Evolutionary conservation across 2,113 vertebrate species (phyloP), one percentile per base, ranked within the genome.

Genomic region (Sphaerodactylus townsendi): DNA sequence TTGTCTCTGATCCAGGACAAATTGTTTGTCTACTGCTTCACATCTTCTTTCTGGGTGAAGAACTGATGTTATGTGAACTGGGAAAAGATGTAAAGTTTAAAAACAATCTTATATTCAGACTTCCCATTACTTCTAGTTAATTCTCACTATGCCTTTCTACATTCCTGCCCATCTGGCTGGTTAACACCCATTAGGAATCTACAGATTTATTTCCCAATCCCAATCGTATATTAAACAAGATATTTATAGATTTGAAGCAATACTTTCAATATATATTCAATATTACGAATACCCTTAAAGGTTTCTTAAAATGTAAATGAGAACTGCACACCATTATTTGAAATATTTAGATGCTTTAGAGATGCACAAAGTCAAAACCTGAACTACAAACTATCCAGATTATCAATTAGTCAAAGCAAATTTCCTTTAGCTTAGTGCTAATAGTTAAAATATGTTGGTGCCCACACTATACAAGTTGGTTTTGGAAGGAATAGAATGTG

Each of bases 71-170:
- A 30, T 79, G n/a, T 85, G 56, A 72, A 79, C 76, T 64, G 33
- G 76, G 5, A 71, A 64, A 85, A 85, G 68, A 59, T 62, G 17
- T 41, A 62, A 62, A 62, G 59, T 62, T 62, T 62, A 62, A 77
- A 77, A 59, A 77, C 75, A 77, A 62, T 23, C 75, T 78, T 79
- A 72, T 72, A 64, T 7, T 41, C 66, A 85, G 66, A 62, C 41
- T 71, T 77, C 79, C 71, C 66, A 71, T 25, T 86, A 41, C 53
- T 82, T 82, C 74, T 82, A 77, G 74, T 82, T 72, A 77, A 82
- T 86, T 71, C 74, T 71, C 73, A 77, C 65, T 77, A 77, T 7
- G 19, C 79, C 46, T 65, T 64, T 50, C 0, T 4, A 73, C 7
- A 83, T 25, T 82, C 17, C 3, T 7, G 73, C 74, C 59, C 23